A percentile compares a stretch with the other conserved stretches of the same genome.
phyloP scores from a whole-genome alignment of 2,888 invertebrate species.

The Netelia virgata region DNA sequence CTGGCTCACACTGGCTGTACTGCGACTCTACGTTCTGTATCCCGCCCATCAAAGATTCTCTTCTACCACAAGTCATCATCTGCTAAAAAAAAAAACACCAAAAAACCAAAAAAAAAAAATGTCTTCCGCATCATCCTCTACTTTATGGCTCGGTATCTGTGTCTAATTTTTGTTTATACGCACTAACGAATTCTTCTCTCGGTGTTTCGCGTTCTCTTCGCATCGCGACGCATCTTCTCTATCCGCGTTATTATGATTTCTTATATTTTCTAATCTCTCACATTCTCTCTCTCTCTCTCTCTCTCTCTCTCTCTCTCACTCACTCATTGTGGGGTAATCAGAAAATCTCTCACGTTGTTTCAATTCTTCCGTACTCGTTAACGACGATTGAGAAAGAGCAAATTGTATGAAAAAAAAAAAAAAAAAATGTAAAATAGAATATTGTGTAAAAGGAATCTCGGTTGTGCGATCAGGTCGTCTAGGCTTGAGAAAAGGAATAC shows the following conservation, averaged over 20 bases:
- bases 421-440: slow-evolving; percentile 11
- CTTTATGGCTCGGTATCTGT: slow-evolving; percentile 50
- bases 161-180: slow-evolving; percentile 39
- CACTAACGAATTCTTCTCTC: slow-evolving; percentile 55
- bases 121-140: slow-evolving; percentile 30
- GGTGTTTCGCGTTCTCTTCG: not conserved
- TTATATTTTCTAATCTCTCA: slow-evolving; percentile 17
- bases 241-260: not conserved
- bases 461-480: slow-evolving; percentile 78
- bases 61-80: slow-evolving; percentile 59
- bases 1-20: slow-evolving; percentile 53
- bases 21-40: slow-evolving; percentile 60
- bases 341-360: not conserved
- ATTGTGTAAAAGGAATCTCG: not conserved
- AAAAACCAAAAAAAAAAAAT: not conserved
- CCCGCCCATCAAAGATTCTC: slow-evolving; percentile 42
- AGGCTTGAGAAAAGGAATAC: slow-evolving; percentile 78
- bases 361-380: not conserved
- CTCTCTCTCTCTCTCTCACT: too few species aligned
- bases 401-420: not conserved
- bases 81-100: slow-evolving; percentile 49
- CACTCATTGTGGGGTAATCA: too few species aligned
- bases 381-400: not conserved
- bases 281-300: not conserved
- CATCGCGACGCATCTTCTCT: not conserved